Evolutionary conservation across 2,113 vertebrate species (phyloP).

Genomic region (Syrmaticus mikado): DNA sequence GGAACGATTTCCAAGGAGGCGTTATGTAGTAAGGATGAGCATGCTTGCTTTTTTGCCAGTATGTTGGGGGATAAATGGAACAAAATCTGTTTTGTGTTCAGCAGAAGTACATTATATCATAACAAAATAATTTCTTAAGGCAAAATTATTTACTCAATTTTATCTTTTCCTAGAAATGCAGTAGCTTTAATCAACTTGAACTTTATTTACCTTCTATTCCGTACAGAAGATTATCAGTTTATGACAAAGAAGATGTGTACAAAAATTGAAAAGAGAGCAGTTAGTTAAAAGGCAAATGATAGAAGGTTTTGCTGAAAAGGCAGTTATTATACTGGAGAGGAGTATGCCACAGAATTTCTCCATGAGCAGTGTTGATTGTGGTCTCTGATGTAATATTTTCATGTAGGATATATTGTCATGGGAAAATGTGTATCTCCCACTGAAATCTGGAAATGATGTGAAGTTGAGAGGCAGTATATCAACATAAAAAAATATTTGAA

Average conservation of each 20-base stretch:
- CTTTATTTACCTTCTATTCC: neutral
- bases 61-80: neutral
- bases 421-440: neutral
- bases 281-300: neutral
- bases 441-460: neutral
- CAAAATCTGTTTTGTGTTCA: neutral
- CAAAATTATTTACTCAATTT: neutral
- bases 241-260: neutral
- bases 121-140: neutral
- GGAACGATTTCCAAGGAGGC: neutral
- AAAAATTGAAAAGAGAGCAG: neutral
- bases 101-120: neutral
- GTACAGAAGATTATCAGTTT: neutral
- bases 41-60: neutral
- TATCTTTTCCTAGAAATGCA: neutral
- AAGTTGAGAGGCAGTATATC: neutral
- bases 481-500: neutral
- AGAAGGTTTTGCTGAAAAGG: neutral
- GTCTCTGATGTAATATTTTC: constrained; percentile 18
- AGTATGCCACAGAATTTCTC: neutral
- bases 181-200: neutral
- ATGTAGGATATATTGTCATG: neutral
- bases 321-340: neutral
- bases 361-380: neutral
- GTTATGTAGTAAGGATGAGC: neutral